Conservation (phyloP, 2,888 invertebrate genomes). For the Mesoligia furuncula region DNA sequence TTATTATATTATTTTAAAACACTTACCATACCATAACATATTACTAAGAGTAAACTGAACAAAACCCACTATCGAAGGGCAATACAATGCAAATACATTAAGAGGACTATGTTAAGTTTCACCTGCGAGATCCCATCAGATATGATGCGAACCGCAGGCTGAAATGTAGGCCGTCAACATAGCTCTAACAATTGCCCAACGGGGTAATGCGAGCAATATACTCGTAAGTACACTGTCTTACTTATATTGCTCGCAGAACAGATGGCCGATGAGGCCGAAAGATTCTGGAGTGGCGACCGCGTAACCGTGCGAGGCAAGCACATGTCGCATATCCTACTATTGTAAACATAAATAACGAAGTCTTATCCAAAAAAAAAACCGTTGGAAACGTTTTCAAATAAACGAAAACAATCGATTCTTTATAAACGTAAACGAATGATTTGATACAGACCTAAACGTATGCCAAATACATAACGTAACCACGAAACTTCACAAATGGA, state of each 20-base stretch:
- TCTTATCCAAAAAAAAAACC: not conserved
- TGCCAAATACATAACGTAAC: not conserved
- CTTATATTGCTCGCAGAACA: not conserved
- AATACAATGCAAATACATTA: not conserved
- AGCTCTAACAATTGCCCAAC: not conserved
- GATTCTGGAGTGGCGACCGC: not conserved
- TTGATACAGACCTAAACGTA: not conserved
- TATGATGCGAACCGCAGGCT: not conserved
- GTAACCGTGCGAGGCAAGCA: not conserved
- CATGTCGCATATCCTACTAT: not conserved
- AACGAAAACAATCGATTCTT: not conserved
- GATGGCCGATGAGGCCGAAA: not conserved
- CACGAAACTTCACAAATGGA: not conserved
- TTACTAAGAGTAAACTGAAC: not conserved
- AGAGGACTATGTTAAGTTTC: not conserved
- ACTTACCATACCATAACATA: no score
- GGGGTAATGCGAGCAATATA: not conserved
- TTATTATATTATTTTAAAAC: not conserved
- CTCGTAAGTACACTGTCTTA: not conserved
- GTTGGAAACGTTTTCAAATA: not conserved
- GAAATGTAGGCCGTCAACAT: not conserved
- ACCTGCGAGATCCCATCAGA: not conserved
- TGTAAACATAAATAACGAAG: not conserved
- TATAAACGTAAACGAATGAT: not conserved
- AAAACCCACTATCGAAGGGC: not conserved